Conservation (phyloP, 2,113 vertebrate genomes). For the Apodemus speciosus region DNA sequence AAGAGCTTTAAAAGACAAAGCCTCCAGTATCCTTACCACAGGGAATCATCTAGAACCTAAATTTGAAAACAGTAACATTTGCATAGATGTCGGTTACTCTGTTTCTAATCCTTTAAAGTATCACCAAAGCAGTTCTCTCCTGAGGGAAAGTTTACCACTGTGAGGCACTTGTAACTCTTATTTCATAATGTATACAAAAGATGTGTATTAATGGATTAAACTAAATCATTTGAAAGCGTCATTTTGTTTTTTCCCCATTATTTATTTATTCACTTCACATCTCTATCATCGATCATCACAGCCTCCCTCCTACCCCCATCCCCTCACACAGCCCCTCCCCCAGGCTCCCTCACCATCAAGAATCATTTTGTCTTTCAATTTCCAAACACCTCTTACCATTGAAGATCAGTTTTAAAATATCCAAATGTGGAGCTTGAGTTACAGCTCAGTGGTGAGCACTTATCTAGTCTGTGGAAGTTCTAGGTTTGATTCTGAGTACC, state of each 20-base stretch:
- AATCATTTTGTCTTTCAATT: not conserved
- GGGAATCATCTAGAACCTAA: conserved; percentile 13
- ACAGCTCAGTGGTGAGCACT: not conserved
- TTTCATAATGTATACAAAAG: not conserved
- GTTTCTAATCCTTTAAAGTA: conserved; percentile 18
- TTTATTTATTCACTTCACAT: no score
- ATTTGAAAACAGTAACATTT: conserved; percentile 2
- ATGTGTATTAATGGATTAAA: not conserved
- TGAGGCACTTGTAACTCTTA: not conserved
- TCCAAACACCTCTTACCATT: not conserved
- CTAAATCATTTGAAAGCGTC: not conserved
- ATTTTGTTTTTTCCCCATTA: not conserved
- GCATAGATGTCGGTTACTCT: not conserved
- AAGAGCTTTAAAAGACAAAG: conserved; percentile 35
- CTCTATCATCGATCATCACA: no score
- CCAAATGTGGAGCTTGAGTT: no score
- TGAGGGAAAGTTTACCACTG: not conserved
- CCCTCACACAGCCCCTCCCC: no score
- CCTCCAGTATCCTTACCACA: not conserved
- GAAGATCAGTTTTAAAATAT: not conserved
- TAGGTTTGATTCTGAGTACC: not conserved
- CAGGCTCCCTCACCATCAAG: no score
- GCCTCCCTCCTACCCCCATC: no score
- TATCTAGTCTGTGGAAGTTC: no score
- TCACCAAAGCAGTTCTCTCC: not conserved